Evolutionary conservation across 2,888 invertebrate genomes (phyloP), one percentile per base, ranked within the genome.

Genomic region (Choreutis nemorana): DNA sequence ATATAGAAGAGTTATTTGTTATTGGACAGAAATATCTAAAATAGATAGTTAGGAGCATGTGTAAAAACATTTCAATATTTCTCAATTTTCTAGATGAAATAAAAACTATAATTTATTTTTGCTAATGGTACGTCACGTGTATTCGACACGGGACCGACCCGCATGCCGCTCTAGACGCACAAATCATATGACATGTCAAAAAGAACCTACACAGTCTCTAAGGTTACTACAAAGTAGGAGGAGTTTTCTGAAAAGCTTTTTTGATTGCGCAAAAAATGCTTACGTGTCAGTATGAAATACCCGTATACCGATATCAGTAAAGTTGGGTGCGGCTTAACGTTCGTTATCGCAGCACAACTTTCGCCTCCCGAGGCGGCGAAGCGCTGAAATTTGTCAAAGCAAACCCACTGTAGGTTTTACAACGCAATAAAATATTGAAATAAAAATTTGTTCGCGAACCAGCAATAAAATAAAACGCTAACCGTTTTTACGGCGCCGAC

Each of bases 401-500:
- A 51, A 55, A 55, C 53, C 53, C 42, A 53, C 52, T 55, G 54
- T 55, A 55, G 44, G 50, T 61, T 75, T 75, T 73, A 75, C 61
- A 72, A 51, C 59, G 63, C 64, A 62, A 72, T 78, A 75, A 78
- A 78, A 73, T 73, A 72, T 66, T 65, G 64, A 64, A 73, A 75
- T 73, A 72, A 73, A 73, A 77, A 62, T 66, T 64, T 50, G 48
- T 48, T 50, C 54, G 54, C 52, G 55, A 64, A 60, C 65, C 55
- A 44, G 62, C 71, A 67, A 72, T 77, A 72, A 75, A 75, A 78
- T 73, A 73, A 71, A 75, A 72, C 53, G 67, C 66, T 68, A 66
- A 71, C 72, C 66, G 53, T 75, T 78, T 75, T 78, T 72, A 77
- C 67, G 75, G 73, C 73, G 71, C 71, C 73, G 63, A 63, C 68